These are phyloP conservation scores for Drosophila leontia DNA, from an alignment of 1,140 invertebrate genomes.

Conservation along the genomic window DNA sequence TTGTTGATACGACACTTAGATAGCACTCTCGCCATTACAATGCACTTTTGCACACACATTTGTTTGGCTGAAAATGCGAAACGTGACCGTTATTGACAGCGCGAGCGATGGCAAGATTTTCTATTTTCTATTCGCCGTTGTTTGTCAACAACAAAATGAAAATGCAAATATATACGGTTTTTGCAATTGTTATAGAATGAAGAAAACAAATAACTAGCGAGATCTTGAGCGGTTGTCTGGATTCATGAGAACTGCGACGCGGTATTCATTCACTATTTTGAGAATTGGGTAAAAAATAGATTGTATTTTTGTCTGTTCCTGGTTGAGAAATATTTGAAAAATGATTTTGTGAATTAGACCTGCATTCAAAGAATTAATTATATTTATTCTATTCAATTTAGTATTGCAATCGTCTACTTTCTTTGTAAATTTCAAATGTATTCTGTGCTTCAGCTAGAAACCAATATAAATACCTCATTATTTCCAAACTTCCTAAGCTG, in stretches of 20 bases:
- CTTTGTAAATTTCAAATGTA: too few relatives aligned
- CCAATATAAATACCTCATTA: too few relatives aligned
- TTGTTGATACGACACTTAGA: conserved; percentile 81
- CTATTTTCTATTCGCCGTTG: conserved; percentile 28
- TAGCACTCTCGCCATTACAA: conserved; percentile 63
- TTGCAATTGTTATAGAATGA: conserved; percentile 6
- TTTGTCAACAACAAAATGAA: conserved; percentile 41
- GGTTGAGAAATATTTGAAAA: background rate
- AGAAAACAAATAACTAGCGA: conserved; percentile 1
- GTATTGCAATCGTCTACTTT: too few relatives aligned
- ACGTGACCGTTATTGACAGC: conserved; percentile 75
- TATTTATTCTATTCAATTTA: too few relatives aligned
- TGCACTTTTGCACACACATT: conserved; percentile 53
- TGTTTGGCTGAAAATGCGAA: conserved; percentile 57
- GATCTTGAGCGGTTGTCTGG: background rate
- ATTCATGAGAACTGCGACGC: background rate
- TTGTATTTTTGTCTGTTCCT: background rate
- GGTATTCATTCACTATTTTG: conserved; percentile 8
- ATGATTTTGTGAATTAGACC: background rate
- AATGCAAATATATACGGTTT: conserved; percentile 36
- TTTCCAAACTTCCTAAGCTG: background rate
- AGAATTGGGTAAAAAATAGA: background rate
- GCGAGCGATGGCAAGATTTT: conserved; percentile 38
- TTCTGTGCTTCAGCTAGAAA: background rate
- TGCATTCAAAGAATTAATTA: too few relatives aligned